Base-by-base conservation (phyloP, 2,113 vertebrate genomes). In the Eclectus roratus region DNA sequence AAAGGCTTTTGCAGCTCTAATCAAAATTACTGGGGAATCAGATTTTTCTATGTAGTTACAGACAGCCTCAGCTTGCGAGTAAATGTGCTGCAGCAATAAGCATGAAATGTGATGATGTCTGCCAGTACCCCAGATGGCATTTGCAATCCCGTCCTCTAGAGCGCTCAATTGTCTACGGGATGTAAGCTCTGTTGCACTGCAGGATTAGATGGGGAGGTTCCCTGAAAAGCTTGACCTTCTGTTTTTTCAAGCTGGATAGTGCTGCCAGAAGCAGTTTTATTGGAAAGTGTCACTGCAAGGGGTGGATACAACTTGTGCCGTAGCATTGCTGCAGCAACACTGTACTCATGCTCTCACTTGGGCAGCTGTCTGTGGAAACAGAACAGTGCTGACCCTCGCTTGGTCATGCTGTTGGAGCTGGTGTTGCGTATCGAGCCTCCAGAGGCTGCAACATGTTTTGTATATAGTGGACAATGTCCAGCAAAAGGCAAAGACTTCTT, bases 151-250 rank as follows among this genome's bases (percentile, higher is more conserved):
- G 81, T 85, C 44, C 69, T 71, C 60, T 60, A 79, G 39, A 63
- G n/a, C 21, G 13, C 20, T 55, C 39, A 23, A 0, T 5, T 78
- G 53, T 6, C 50, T 58, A 3, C 0, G 2, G 17, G 49, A 46
- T 81, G 14, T 53, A 58, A 73, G 11, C n/a, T 82, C 27, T 53
- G 0, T 65, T 61, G 49, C 60, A 47, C 60, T 70, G 27, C 39
- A 43, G 27, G 35, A 61, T 82, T 85, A 27, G 80, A 24, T 80
- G 39, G 13, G 71, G 71, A 80, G 16, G 27, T 58, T 93, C 52
- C 43, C 29, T 50, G 76, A 29, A 50, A 80, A 78, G 39, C 43
- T n/a, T 64, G 43, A 41, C 35, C 27, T 80, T 64, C 17, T 77
- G 1, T 29, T 39, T 91, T 61, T 64, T 37, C 18, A 85, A 88